Conservation (phyloP, 2,113 vertebrate species). For the Donacobius atricapilla region DNA sequence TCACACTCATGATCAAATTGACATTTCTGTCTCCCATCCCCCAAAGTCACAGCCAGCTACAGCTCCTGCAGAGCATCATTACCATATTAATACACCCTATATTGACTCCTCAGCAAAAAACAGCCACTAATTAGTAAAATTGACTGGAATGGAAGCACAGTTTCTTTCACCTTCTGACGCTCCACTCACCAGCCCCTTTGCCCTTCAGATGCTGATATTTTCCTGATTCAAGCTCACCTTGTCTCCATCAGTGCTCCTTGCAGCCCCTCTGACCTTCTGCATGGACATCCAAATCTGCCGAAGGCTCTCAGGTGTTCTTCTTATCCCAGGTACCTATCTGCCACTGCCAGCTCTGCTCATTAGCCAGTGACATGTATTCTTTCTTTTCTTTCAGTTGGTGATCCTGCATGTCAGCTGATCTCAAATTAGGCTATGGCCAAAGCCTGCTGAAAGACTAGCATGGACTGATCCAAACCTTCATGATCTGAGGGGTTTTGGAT, state of each 20-base stretch:
- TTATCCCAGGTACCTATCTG: background rate
- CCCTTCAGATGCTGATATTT: background rate
- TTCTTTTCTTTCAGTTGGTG: background rate
- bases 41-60: background rate
- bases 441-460: background rate
- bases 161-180: background rate
- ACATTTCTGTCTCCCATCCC: background rate
- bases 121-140: slow-evolving; percentile 11
- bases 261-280: background rate
- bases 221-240: background rate
- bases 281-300: background rate
- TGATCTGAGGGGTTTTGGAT: background rate
- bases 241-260: background rate
- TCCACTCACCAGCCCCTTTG: background rate
- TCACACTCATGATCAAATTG: background rate
- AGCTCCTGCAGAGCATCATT: background rate
- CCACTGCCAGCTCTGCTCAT: background rate
- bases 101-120: background rate
- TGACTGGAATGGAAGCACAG: background rate
- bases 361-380: background rate
- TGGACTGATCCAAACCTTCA: background rate
- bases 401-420: background rate
- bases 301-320: background rate
- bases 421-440: background rate
- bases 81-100: slow-evolving; percentile 15